phyloP scores from a whole-genome alignment of 2,113 vertebrate genomes.

The Orthochromis indermauri region DNA sequence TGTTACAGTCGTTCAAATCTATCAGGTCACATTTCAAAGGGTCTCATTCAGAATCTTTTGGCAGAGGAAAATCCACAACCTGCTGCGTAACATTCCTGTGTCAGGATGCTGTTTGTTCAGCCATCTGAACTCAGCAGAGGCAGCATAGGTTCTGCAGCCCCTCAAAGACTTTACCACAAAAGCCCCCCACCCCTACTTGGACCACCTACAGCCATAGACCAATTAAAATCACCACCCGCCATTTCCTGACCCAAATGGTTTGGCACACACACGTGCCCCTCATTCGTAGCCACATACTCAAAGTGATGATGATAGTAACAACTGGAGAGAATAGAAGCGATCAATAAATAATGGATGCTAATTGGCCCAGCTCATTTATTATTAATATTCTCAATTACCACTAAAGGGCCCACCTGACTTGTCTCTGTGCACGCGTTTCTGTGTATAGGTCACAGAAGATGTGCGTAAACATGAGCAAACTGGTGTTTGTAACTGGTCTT shows the following conservation, averaged over 20 bases:
- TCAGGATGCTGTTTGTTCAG: not conserved
- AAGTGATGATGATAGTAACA: slow-evolving; percentile 5
- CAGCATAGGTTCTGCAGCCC: not conserved
- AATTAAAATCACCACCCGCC: slow-evolving; percentile 40
- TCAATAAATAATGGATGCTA: slow-evolving; percentile 54
- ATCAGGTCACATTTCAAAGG: not conserved
- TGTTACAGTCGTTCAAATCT: not conserved
- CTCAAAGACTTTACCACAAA: not conserved
- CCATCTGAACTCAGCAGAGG: slow-evolving; percentile 2
- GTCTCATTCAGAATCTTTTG: not conserved
- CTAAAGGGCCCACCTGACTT: slow-evolving; percentile 26
- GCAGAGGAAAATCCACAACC: not conserved
- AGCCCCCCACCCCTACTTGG: not conserved
- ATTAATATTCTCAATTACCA: slow-evolving; percentile 55
- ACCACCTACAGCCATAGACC: slow-evolving; percentile 29
- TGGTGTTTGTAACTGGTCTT: not conserved
- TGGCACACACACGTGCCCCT: not conserved
- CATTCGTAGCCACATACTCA: not conserved
- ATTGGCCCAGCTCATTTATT: slow-evolving; percentile 59
- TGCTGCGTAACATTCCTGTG: not conserved
- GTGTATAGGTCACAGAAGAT: not conserved
- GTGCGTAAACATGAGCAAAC: not conserved
- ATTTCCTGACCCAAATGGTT: not conserved
- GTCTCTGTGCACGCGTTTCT: not conserved
- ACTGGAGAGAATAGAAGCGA: slow-evolving; percentile 36